phyloP scores from a whole-genome alignment of 1,140 invertebrate genomes.

The Neelides sp. region DNA sequence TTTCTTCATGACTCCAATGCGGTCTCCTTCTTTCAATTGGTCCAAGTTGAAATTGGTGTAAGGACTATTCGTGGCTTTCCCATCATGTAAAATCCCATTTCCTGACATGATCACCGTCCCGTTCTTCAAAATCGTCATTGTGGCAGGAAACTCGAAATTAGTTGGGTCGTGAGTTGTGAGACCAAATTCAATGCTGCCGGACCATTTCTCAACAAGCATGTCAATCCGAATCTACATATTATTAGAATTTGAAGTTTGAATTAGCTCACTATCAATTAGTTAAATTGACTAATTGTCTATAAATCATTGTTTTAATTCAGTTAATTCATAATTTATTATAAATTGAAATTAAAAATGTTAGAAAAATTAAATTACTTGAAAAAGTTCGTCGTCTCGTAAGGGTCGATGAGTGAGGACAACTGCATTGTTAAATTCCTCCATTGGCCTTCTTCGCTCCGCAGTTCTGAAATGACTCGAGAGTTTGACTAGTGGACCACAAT shows the following conservation, averaged over 20 bases:
- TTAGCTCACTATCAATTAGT: not conserved
- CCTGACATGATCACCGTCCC: conserved; percentile 94
- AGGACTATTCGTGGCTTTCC: conserved; percentile 78
- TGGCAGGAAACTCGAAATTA: conserved; percentile 79
- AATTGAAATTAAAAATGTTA: not conserved
- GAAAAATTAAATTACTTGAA: conserved; percentile 53
- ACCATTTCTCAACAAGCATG: conserved; percentile 80
- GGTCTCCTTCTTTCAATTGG: conserved; percentile 64
- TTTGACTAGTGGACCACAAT: conserved; percentile 75
- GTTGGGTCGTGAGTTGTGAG: conserved; percentile 86
- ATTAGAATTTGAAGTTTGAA: too few relatives aligned
- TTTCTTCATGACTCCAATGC: conserved; percentile 73
- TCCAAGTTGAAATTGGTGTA: conserved; percentile 92
- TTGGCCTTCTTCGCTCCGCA: conserved; percentile 66
- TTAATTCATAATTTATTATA: not conserved
- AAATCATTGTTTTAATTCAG: not conserved
- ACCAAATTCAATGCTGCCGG: conserved; percentile 84
- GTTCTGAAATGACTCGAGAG: conserved; percentile 69
- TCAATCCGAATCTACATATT: conserved; percentile 65
- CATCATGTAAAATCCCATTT: conserved; percentile 76
- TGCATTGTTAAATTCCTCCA: conserved; percentile 91
- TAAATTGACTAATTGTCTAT: not conserved
- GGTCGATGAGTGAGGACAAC: conserved; percentile 83
- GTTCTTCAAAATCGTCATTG: conserved; percentile 92
- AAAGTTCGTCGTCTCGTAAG: conserved; percentile 73